Evolutionary conservation across 2,888 invertebrate genomes (phyloP), one percentile per base, ranked within the genome.

Genomic region (Agrotis puta): DNA sequence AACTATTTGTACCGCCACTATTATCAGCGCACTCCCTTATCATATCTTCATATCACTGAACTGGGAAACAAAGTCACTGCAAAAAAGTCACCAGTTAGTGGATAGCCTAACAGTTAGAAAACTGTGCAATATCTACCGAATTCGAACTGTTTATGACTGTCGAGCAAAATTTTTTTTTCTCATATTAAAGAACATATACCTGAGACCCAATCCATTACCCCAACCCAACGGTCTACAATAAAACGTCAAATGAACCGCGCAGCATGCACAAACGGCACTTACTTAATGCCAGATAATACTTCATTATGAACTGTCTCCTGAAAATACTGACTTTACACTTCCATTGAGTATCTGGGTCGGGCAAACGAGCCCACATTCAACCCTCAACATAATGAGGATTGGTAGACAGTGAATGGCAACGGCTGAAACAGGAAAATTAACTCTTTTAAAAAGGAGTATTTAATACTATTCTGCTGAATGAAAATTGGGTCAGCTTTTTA

Each of bases 341-440:
- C 56, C 74, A 83, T 84, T 84, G 79, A 81, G 65, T 85, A 89
- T 89, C 85, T 90, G 82, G 90, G 91, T 90, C 92, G 89, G 79
- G 83, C 82, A 86, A 89, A 87, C 84, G 86, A 85, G 84, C 81
- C 83, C 88, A 84, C 85, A 91, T 88, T 90, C 89, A 88, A 84
- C 82, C 85, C 69, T 66, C 63, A 50, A 78, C 83, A 82, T 92
- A 93, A 92, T 92, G 92, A 92, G 90, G 86, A 87, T 81, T 78
- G 74, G 85, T 85, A 82, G 82, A 74, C 84, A 84, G 80, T 85
- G 82, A 87, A 87, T 87, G 81, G 77, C 71, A 88, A 71, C 62
- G 62, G 77, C 70, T 79, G 82, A 81, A 74, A 83, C 92, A 93
- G 92, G 92, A 92, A 92, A 93, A 93, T 93, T 93, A 92, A 91